Conservation (phyloP, 2,113 vertebrate species). For the Pseudopodoces humilis region DNA sequence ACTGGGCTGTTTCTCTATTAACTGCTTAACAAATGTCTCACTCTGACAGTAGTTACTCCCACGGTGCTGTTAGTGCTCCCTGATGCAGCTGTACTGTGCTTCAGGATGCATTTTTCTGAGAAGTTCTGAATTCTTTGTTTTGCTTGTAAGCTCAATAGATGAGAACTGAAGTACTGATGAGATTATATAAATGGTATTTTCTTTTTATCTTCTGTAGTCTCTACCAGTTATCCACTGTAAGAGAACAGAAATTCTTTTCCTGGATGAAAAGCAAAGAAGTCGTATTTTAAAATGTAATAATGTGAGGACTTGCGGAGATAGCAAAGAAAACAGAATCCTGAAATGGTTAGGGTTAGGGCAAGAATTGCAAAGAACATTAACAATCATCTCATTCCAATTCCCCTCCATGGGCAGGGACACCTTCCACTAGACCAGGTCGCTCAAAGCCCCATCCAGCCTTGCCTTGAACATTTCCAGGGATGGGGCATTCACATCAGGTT, state of each 20-base stretch:
- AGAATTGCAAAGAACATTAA: neutral
- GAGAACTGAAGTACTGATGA: neutral
- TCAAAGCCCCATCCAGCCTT: neutral
- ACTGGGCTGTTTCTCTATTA: neutral
- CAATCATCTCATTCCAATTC: neutral
- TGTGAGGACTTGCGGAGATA: neutral
- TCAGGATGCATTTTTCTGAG: neutral
- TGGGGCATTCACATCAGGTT: neutral
- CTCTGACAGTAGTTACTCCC: neutral
- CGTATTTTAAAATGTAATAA: neutral
- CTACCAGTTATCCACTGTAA: neutral
- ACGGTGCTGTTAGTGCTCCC: neutral
- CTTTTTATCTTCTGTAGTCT: neutral
- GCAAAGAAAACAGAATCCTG: neutral
- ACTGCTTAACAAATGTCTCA: neutral
- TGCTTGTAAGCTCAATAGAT: neutral
- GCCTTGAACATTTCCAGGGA: neutral
- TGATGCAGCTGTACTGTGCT: neutral
- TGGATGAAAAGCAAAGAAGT: neutral
- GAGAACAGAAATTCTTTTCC: neutral
- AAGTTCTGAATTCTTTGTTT: neutral
- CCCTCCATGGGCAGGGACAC: neutral
- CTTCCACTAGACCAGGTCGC: accelerated
- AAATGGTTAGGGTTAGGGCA: neutral
- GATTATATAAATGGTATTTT: neutral